Evolutionary conservation across 2,797 vertebrate genomes (phyloP).

Genomic region (Esox lucius): DNA sequence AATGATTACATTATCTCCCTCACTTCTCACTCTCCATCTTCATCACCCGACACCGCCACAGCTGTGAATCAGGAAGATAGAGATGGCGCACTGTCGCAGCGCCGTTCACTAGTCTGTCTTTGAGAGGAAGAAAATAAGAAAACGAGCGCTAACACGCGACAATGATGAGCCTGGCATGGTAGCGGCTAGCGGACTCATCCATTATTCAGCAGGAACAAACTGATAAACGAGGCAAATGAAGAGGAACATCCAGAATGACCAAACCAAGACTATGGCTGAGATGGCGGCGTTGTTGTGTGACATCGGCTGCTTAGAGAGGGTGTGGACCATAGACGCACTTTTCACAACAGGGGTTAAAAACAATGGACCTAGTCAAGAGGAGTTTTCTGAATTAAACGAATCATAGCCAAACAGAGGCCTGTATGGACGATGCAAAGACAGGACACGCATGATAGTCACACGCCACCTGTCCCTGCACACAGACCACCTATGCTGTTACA

Average conservation of each 20-base stretch:
- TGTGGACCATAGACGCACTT: constrained; percentile 4
- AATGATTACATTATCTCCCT: constrained; percentile 38
- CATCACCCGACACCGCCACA: constrained; percentile 38
- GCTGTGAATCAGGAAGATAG: constrained; percentile 52
- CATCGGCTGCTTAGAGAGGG: constrained; percentile 43
- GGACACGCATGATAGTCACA: background rate
- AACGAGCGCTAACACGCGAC: constrained; percentile 35
- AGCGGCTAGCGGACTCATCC: constrained; percentile 65
- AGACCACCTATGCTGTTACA: background rate
- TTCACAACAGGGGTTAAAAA: constrained; percentile 3
- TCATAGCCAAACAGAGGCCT: background rate
- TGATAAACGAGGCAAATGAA: constrained; percentile 73
- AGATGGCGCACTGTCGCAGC: constrained; percentile 40
- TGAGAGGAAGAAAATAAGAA: constrained; percentile 24
- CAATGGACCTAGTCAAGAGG: background rate
- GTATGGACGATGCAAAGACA: background rate
- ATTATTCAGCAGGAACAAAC: constrained; percentile 73
- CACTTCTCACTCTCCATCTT: constrained; percentile 41
- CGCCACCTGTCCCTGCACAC: background rate
- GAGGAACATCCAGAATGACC: constrained; percentile 57
- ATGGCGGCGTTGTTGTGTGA: background rate
- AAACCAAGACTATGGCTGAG: constrained; percentile 43
- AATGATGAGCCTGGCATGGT: constrained; percentile 60
- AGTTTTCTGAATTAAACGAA: background rate
- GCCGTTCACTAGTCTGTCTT: constrained; percentile 48